Evolutionary conservation across 2,797 vertebrate genomes (phyloP), one percentile per base, ranked within the genome.

Genomic region (Dallia pectoralis): DNA sequence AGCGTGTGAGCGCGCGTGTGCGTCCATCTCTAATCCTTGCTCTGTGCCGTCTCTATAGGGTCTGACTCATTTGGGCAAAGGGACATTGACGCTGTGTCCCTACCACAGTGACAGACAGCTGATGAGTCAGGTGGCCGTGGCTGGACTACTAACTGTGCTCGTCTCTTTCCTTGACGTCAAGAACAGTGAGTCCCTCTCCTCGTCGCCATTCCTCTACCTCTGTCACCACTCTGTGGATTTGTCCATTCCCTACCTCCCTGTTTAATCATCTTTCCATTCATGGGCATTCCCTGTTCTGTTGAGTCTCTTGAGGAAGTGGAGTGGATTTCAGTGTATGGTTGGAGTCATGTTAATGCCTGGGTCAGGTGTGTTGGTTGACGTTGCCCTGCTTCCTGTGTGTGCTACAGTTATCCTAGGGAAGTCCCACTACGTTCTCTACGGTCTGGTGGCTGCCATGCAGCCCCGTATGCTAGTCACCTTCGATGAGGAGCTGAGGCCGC

Each of bases 21-120:
- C 82, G 67, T 83, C 76, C 73, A 4, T 44, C 56, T 47, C 15
- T 74, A 27, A 69, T 25, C 22, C 68, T 29, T 77, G 66, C 66
- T 84, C 51, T 72, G 75, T 74, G 19, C 65, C 49, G 63, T 29
- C 16, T 64, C 40, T 29, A 0, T 88, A 99, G 97, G 98, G 98
- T 84, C 93, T 99, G 88, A 98, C 98, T 77, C 97, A 99, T 82
- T 92, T 99, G 87, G 98, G 98, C 65, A 99, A 99, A 89, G 98
- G 98, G 70, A 99, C 98, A 0, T 93, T 99, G 67, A 99, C 97
- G 16, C 93, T 99, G 29, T 99, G 97, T 77, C 97, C 97, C 1
- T 99, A 99, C 89, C 97, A 99, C 89, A 98, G 97, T 2, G 98
- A 99, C 89, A 91, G 97, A 80, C 98, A 99, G 93, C 95, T 99